These are phyloP conservation scores for Hapalemur alaotrensis DNA, from an alignment of 2,797 vertebrate species.

Conservation along the genomic window DNA sequence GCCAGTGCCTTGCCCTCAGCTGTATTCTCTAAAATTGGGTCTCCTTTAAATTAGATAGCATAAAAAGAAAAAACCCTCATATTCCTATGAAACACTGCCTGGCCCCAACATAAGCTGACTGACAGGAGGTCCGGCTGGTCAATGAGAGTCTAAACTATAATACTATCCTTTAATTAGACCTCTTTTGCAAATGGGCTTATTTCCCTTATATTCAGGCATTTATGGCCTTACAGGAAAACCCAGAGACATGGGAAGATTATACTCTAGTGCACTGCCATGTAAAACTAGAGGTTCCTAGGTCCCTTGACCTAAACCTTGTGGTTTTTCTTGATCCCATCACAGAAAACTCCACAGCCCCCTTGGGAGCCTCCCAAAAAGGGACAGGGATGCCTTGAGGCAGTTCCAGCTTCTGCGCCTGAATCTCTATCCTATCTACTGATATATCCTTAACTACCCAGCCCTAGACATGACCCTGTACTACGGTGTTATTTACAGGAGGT, in stretches of 20 bases:
- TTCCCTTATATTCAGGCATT: not conserved
- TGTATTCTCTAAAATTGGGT: no score
- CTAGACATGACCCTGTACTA: not conserved
- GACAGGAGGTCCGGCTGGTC: not conserved
- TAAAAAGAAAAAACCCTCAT: not conserved
- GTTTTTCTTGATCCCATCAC: not conserved
- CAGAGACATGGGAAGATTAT: not conserved
- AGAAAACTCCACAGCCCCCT: not conserved
- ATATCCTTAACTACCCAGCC: no score
- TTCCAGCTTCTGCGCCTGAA: not conserved
- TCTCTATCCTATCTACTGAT: no score
- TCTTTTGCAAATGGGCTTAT: not conserved
- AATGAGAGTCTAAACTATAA: not conserved
- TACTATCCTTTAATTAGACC: not conserved
- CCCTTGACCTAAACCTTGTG: not conserved
- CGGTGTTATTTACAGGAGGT: not conserved
- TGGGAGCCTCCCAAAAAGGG: not conserved
- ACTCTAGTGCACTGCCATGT: not conserved
- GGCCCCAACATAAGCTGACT: not conserved
- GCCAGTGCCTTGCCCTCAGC: no score
- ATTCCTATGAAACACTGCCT: not conserved
- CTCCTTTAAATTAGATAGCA: no score
- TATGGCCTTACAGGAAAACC: not conserved
- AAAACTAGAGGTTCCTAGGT: not conserved
- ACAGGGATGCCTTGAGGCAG: not conserved